A percentile compares a stretch with the other conserved stretches of the same genome.
Evolutionary conservation across 2,888 invertebrate species (phyloP).

Genomic region (Yponomeuta sedellus): DNA sequence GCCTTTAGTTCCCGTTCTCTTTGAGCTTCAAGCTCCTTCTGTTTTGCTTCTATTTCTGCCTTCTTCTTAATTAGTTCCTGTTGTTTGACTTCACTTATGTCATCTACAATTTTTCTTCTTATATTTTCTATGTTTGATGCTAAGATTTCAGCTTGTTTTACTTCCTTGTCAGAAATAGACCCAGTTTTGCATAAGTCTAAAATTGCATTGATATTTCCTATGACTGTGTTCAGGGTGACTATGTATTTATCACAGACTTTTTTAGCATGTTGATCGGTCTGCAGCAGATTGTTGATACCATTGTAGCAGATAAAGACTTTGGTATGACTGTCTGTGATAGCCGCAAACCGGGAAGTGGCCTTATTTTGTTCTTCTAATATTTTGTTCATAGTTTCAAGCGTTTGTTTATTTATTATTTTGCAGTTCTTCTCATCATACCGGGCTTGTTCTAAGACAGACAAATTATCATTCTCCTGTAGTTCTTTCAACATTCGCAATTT

Average conservation of each 20-base stretch:
- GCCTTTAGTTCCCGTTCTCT: conserved; percentile 34
- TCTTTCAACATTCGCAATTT: conserved; percentile 60
- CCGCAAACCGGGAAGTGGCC: conserved; percentile 65
- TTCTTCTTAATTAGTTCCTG: conserved; percentile 39
- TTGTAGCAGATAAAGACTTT: conserved; percentile 75
- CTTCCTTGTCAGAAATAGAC: conserved; percentile 65
- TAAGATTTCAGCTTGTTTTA: conserved; percentile 72
- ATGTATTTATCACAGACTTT: conserved; percentile 59
- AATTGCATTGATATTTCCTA: conserved; percentile 59
- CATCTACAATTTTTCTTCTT: conserved; percentile 54
- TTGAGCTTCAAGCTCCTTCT: conserved; percentile 38
- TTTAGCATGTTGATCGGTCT: conserved; percentile 58
- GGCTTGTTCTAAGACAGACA: conserved; percentile 53
- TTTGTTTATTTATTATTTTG: conserved; percentile 54
- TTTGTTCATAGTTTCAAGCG: conserved; percentile 66
- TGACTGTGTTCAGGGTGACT: conserved; percentile 50
- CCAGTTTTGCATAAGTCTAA: conserved; percentile 62
- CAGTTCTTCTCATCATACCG: conserved; percentile 70
- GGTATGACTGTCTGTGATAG: conserved; percentile 74
- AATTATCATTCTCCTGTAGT: conserved; percentile 71
- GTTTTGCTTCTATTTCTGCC: conserved; percentile 38
- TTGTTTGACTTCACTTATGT: conserved; percentile 43
- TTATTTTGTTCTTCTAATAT: conserved; percentile 70
- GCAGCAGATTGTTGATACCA: conserved; percentile 66
- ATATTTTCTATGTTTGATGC: conserved; percentile 67